Conservation (phyloP, 1,140 invertebrate species). For the Dendrolimus punctatus region DNA sequence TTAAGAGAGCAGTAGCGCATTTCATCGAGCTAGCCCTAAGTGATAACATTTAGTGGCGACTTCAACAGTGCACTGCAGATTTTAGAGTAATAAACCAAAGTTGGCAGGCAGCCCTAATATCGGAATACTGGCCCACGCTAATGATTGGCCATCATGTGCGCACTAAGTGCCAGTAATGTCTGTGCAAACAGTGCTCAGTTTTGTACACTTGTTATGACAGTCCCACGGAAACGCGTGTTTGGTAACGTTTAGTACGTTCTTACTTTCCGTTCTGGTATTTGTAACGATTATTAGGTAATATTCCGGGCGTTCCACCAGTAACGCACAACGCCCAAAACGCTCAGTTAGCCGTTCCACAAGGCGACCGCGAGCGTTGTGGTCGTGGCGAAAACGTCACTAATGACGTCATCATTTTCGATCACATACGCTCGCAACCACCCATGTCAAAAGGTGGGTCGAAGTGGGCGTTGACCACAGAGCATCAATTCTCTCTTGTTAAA, state of each 20-base stretch:
- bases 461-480: too few relatives aligned
- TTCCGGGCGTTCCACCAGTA: too few relatives aligned
- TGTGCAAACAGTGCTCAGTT: constrained; percentile 16
- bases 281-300: constrained; percentile 6
- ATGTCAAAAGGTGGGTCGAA: too few relatives aligned
- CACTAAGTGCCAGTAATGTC: constrained; percentile 23
- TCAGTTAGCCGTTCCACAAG: too few relatives aligned
- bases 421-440: too few relatives aligned
- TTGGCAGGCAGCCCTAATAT: not conserved
- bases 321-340: too few relatives aligned
- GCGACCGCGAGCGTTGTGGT: too few relatives aligned
- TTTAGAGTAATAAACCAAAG: not conserved
- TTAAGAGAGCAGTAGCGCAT: too few relatives aligned
- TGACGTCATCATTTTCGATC: too few relatives aligned
- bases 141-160: constrained; percentile 24
- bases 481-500: too few relatives aligned
- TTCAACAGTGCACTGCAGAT: not conserved
- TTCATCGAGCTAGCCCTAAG: too few relatives aligned
- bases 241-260: constrained; percentile 13
- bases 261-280: constrained; percentile 12
- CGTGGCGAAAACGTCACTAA: too few relatives aligned
- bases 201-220: constrained; percentile 7
- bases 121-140: constrained; percentile 4
- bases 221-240: constrained; percentile 23
- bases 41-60: not conserved